Evolutionary conservation across 2,113 vertebrate species (phyloP), one percentile per base, ranked within the genome.

Genomic region (Catharus minimus): DNA sequence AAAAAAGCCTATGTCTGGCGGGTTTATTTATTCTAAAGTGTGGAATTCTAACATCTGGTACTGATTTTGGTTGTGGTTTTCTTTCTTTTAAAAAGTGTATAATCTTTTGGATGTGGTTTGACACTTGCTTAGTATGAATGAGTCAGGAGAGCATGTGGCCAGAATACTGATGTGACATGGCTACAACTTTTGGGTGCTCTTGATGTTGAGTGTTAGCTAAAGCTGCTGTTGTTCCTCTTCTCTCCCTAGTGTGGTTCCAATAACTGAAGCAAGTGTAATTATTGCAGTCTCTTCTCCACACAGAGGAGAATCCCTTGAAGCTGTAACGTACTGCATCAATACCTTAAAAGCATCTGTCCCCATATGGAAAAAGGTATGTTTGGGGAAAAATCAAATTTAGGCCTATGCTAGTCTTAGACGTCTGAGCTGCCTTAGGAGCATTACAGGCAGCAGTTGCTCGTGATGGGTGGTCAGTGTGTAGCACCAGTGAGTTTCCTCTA

Each of bases 261-360:
- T 99, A 92, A 98, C 98, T 15, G 99, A 99, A 95, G 98, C 98
- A 58, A 99, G 99, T 46, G 97, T 99, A 28, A 97, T 98, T 89
- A 98, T 99, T 74, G 98, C 98, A 9, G 97, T 99, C 77, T 99
- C 99, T 4, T 99, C 99, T 15, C 98, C 98, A 28, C 99, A 99
- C 60, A 98, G 99, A 79, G 89, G 77, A 6, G 98, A 99, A 9
- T 98, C 98, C 41, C 98, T 99, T 67, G 97, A 98, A 89, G 99
- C 99, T 41, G 97, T 99, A 62, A 98, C 58, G 46, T 98, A 97
- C 88, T 98, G 98, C 95, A 98, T 99, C 66, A 95, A 97, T 32
- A 95, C 96, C 57, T 97, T 99, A 86, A 99, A 99, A 98, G 98
- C 98, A 66, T 97, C 79, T 0, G 95, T 99, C 26, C 99, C 99